Conservation (phyloP, 2,888 invertebrate genomes). For the Amaurobius ferox region DNA sequence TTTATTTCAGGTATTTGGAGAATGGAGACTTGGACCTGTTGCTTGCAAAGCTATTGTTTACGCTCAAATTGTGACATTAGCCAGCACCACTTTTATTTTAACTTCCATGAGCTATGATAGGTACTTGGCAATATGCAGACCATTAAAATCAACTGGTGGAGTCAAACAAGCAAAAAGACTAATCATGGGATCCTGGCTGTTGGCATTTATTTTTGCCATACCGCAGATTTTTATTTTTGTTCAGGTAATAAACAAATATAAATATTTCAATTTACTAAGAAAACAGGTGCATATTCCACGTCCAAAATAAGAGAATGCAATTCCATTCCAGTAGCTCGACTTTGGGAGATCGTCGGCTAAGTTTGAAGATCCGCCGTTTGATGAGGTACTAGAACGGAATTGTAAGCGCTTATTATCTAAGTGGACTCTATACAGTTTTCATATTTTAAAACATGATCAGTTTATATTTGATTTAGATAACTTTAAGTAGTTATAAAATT, state of each 20-base stretch:
- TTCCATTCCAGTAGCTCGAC: too few species aligned
- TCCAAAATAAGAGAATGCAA: too few species aligned
- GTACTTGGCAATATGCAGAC: conserved; percentile 78
- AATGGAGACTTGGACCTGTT: conserved; percentile 78
- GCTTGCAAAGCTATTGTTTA: conserved; percentile 78
- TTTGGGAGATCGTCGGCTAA: too few species aligned
- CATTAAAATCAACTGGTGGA: conserved; percentile 76
- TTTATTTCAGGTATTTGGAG: conserved; percentile 77
- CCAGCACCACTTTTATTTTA: conserved; percentile 79
- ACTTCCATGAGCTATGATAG: conserved; percentile 79
- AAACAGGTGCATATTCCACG: too few species aligned
- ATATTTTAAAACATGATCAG: too few species aligned
- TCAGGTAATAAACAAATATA: conserved; percentile 75
- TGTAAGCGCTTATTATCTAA: too few species aligned
- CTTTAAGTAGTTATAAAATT: too few species aligned
- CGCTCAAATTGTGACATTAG: conserved; percentile 78
- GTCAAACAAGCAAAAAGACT: conserved; percentile 77
- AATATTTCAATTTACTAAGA: too few species aligned
- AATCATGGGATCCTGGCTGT: conserved; percentile 77
- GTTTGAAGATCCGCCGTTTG: too few species aligned
- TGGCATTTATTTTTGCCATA: conserved; percentile 78
- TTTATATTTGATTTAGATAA: too few species aligned
- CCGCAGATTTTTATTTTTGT: conserved; percentile 79
- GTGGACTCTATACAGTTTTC: too few species aligned
- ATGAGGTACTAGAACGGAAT: too few species aligned